These are phyloP conservation scores for Cinclus cinclus DNA, from an alignment of 2,113 vertebrate species.

Conservation along the genomic window DNA sequence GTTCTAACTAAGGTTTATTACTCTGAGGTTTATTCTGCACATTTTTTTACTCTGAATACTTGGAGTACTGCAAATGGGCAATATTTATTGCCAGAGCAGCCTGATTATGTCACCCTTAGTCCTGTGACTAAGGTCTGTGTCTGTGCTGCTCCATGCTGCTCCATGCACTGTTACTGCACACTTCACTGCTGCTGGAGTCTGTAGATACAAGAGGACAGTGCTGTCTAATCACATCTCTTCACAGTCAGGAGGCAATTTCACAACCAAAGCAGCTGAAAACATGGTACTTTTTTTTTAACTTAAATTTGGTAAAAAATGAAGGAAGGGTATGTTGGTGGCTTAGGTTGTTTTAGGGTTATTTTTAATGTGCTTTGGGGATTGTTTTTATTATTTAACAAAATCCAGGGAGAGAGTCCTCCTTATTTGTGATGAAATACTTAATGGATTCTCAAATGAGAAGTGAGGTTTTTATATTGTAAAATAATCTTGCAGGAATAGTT, in stretches of 20 bases:
- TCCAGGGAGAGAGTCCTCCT: background rate
- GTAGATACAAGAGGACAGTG: background rate
- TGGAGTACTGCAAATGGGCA: background rate
- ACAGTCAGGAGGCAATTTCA: background rate
- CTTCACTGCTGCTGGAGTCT: background rate
- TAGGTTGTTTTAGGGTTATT: background rate
- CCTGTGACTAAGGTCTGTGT: background rate
- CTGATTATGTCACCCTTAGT: background rate
- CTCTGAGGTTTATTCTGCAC: background rate
- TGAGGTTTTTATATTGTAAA: background rate
- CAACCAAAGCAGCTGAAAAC: background rate
- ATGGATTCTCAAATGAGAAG: background rate
- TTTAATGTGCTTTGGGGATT: background rate
- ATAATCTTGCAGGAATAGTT: background rate
- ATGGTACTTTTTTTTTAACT: background rate
- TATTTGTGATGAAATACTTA: background rate
- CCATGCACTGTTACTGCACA: background rate
- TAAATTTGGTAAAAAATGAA: background rate
- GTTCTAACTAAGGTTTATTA: background rate
- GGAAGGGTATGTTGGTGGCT: background rate
- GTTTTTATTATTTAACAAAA: background rate
- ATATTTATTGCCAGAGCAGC: background rate
- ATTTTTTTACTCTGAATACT: background rate
- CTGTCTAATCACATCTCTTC: background rate
- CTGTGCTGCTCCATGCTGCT: background rate